These are phyloP conservation scores for Callinectes sapidus DNA, from an alignment of 2,888 invertebrate species.

Conservation along the genomic window DNA sequence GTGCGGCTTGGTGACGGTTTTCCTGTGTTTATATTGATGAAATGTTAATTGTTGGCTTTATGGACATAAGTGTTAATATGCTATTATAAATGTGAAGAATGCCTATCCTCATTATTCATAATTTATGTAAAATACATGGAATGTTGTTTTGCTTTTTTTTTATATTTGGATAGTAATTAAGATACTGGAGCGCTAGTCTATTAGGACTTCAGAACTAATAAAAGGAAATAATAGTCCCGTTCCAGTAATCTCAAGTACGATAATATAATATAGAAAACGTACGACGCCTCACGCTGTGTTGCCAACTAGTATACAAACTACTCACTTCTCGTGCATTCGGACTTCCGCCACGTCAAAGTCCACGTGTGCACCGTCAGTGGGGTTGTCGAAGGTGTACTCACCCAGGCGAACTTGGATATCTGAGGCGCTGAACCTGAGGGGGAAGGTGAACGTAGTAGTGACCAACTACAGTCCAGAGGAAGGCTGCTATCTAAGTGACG, in stretches of 20 bases:
- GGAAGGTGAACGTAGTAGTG: background rate
- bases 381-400: constrained; percentile 84
- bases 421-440: constrained; percentile 60
- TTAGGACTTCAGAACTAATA: background rate
- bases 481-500: background rate
- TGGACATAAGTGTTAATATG: background rate
- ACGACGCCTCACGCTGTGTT: background rate
- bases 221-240: background rate
- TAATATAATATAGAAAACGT: background rate
- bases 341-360: constrained; percentile 64
- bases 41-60: background rate
- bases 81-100: no score
- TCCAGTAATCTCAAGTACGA: background rate
- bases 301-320: background rate
- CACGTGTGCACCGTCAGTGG: constrained; percentile 44
- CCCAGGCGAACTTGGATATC: constrained; percentile 77
- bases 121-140: no score
- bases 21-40: background rate
- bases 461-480: background rate
- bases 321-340: constrained; percentile 64
- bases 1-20: background rate
- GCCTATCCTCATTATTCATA: no score
- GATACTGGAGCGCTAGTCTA: no score
- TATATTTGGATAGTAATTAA: no score
- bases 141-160: no score